Evolutionary conservation across 1,140 invertebrate species (phyloP), one percentile per base, ranked within the genome.

Genomic region (Temnothorax nylanderi): DNA sequence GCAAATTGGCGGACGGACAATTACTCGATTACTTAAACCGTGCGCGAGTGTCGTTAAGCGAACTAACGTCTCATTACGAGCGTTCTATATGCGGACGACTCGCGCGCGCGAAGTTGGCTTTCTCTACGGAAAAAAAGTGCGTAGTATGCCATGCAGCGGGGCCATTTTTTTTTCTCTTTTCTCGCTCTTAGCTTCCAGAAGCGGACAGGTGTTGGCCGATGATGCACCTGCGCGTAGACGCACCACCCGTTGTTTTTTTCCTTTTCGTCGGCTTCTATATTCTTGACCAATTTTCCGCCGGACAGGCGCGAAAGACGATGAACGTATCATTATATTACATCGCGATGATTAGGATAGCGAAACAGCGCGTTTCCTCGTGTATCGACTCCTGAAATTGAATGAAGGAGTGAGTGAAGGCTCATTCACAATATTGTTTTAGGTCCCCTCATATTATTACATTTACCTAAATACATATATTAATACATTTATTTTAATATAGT

Each of bases 271-370:
- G 44, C 69, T 62, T 54, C 69, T 84, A 84, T 84, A 74, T 26
- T 75, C 69, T 69, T 49, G 69, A 84, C 69, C 80, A 84, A 84
- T 84, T 84, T 84, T 84, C 80, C 80, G 80, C 80, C 44, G 26
- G 69, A 4, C 67, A 74, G 67, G 80, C 80, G 80, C 80, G 80
- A 84, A 84, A 74, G 54, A 84, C 54, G 54, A 47, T 11, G 37
- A 82, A 74, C 41, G 32, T 75, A 75, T 84, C 56, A 75, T 84
- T 84, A 84, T 60, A 60, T 75, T 60, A n/a, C n/a, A 62, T 75
- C 69, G 56, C 41, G 10, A 65, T 21, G 69, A 84, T 84, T 84
- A 84, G 51, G 18, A 54, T 34, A 84, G 32, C 44, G 26, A 34
- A 41, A 75, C 49, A 47, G n/a, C 41, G 32, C 65, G 41, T 26